Evolutionary conservation across 2,797 vertebrate genomes (phyloP), one percentile per base, ranked within the genome.

Genomic region (Melanotaenia maccullochi): DNA sequence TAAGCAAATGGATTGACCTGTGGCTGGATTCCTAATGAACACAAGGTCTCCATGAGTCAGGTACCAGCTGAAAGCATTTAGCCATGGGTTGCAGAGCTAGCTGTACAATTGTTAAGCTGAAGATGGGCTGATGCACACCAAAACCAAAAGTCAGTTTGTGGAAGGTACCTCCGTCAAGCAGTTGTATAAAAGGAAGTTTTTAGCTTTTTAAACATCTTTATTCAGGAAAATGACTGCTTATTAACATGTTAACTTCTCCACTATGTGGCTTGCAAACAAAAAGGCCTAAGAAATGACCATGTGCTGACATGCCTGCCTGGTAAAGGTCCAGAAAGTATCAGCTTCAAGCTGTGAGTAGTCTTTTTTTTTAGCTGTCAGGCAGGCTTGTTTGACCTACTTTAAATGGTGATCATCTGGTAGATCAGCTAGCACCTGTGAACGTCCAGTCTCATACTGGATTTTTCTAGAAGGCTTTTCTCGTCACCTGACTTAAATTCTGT

Each of bases 361-460:
- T 62, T 25, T 9, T 25, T 4, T 62, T 36, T 42, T 42, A 60
- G 59, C 24, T 44, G 18, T 25, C 18, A 16, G 25, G 5, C 9
- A 28, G 47, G 40, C 18, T 30, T 47, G 42, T 28, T 62, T 63
- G 44, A 51, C 28, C 61, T 24, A 44, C 30, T 30, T 51, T 63
- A 24, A 51, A 35, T 51, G 30, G 30, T 2, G 44, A 63, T 63
- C 28, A 63, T 44, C 9, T 33, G 61, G 20, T 49, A n/a, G 28
- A 9, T 11, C 18, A 14, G 44, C 22, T 22, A 62, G 25, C 40
- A 62, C 60, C 25, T 32, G 40, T 47, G 42, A 47, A 47, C 47
- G n/a, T 62, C 60, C 20, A 51, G 33, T 47, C 61, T 35, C 61
- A 33, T 11, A n/a, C 28, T 63, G 30, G 61, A 51, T 51, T 63